These are phyloP conservation scores for Caenorhabditis sp. DNA, from an alignment of 2,888 invertebrate genomes.

Conservation along the genomic window DNA sequence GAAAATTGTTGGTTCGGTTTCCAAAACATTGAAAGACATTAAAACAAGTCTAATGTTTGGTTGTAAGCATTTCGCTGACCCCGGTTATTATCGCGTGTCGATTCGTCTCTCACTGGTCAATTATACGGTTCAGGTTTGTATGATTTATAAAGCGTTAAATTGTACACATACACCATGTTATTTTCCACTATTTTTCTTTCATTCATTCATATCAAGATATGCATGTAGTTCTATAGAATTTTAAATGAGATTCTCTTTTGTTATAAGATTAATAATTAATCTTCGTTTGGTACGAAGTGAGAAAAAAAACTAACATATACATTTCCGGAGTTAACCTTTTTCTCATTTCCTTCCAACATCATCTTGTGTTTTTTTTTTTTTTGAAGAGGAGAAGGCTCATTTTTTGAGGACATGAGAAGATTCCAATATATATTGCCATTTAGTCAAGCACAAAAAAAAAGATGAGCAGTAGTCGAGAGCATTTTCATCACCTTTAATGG, in stretches of 20 bases:
- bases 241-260: neutral
- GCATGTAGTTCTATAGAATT: slow-evolving; percentile 21
- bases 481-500: slow-evolving; percentile 48
- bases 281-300: slow-evolving; percentile 6
- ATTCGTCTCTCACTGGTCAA: slow-evolving; percentile 39
- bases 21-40: slow-evolving; percentile 32
- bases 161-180: neutral
- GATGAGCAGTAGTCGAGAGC: neutral
- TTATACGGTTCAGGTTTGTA: slow-evolving; percentile 44
- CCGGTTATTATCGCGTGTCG: slow-evolving; percentile 53
- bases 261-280: slow-evolving; percentile 18
- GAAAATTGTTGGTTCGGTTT: slow-evolving; percentile 22
- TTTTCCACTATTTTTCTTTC: neutral
- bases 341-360: neutral
- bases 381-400: neutral
- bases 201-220: neutral
- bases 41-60: slow-evolving; percentile 46
- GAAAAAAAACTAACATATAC: neutral
- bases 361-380: neutral
- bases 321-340: neutral
- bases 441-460: slow-evolving; percentile 10
- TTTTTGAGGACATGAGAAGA: neutral
- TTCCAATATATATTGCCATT: neutral
- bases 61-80: slow-evolving; percentile 50
- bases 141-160: neutral